Percentiles rank a stretch among this genome's conserved stretches.
Conservation (phyloP, 2,888 invertebrate genomes). For the Aspidiotus rigidus region DNA sequence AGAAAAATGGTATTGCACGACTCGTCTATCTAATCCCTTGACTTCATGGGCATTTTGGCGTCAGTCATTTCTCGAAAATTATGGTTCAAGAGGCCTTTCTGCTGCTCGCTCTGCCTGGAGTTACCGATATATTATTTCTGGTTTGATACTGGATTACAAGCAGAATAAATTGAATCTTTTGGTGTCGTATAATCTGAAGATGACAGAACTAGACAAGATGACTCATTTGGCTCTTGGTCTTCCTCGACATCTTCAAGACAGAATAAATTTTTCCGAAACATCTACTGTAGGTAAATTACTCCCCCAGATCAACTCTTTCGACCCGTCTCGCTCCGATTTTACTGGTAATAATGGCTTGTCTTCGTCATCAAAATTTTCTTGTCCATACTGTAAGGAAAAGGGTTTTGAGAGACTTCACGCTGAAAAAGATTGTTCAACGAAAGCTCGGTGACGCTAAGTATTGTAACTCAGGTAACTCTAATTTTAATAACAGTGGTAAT, state of each 20-base stretch:
- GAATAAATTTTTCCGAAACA: slow-evolving; percentile 1
- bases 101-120: background rate
- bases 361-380: no score
- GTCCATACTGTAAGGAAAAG: background rate
- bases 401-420: background rate
- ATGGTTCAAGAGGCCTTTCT: background rate
- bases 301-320: background rate
- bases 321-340: background rate
- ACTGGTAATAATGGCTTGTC: background rate
- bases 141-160: background rate
- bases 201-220: background rate
- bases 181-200: background rate
- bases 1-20: no score
- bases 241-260: background rate
- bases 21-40: no score
- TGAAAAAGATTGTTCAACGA: background rate
- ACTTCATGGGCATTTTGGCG: background rate
- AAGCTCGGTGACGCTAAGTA: background rate
- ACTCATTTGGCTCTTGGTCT: background rate
- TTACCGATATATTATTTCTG: background rate
- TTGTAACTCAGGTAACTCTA: no score
- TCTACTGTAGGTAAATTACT: background rate
- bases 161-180: background rate
- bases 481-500: background rate
- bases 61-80: slow-evolving; percentile 1